Percentiles rank a stretch among this genome's conserved stretches.
phyloP scores from a whole-genome alignment of 2,888 invertebrate genomes.

The Onthophagus sagittarius region DNA sequence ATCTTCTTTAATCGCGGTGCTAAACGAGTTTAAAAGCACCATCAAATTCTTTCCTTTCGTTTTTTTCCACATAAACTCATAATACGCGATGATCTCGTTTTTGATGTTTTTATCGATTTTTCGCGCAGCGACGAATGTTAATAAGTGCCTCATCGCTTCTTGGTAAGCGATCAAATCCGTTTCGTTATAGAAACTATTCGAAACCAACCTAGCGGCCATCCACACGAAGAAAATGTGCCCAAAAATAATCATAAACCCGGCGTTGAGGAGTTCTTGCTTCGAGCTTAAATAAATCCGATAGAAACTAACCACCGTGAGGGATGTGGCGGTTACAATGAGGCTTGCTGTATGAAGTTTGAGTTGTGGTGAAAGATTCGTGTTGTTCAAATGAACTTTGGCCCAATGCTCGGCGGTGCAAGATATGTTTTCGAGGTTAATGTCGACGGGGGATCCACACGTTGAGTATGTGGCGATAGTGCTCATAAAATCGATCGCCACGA shows the following conservation, averaged over 20 bases:
- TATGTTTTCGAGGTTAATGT: background rate
- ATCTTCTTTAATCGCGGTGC: slow-evolving; percentile 29
- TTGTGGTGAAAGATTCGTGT: background rate
- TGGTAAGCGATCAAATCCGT: slow-evolving; percentile 29
- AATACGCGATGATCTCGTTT: slow-evolving; percentile 31
- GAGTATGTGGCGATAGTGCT: slow-evolving; percentile 16
- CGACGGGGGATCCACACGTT: slow-evolving; percentile 15
- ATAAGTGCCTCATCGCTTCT: slow-evolving; percentile 30
- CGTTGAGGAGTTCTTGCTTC: slow-evolving; percentile 8
- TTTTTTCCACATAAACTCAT: slow-evolving; percentile 32
- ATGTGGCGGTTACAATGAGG: slow-evolving; percentile 10
- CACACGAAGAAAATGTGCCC: slow-evolving; percentile 20
- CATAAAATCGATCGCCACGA: slow-evolving; percentile 18
- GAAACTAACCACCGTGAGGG: slow-evolving; percentile 16
- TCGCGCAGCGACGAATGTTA: slow-evolving; percentile 28
- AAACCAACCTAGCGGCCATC: slow-evolving; percentile 19
- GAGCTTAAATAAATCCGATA: background rate
- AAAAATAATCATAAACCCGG: slow-evolving; percentile 1
- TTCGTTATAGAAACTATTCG: slow-evolving; percentile 24
- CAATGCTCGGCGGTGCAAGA: slow-evolving; percentile 16
- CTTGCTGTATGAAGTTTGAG: slow-evolving; percentile 12
- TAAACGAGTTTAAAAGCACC: slow-evolving; percentile 21
- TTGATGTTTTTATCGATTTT: slow-evolving; percentile 30
- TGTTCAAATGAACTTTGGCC: slow-evolving; percentile 2
- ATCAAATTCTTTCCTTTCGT: slow-evolving; percentile 25